A percentile compares a stretch with the other conserved stretches of the same genome.
These are phyloP conservation scores for Synergus gifuensis DNA, from an alignment of 2,888 invertebrate species.

Conservation along the genomic window DNA sequence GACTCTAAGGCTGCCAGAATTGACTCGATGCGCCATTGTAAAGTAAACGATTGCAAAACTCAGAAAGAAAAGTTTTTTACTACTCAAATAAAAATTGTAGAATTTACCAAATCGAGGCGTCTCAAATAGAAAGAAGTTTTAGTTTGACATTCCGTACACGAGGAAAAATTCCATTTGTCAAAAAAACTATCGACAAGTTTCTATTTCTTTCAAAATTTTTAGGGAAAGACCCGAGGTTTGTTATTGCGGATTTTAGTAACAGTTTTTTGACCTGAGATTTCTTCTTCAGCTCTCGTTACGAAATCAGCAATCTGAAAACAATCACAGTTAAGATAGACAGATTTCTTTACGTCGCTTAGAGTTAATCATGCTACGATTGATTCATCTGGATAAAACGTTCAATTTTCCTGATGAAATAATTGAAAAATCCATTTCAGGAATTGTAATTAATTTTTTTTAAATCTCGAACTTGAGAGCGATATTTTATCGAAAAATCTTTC, in stretches of 20 bases:
- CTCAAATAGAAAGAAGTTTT: too few relatives aligned
- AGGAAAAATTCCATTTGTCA: too few relatives aligned
- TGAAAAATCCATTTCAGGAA: neutral
- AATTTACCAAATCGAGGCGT: too few relatives aligned
- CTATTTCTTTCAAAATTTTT: neutral
- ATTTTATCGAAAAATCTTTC: neutral
- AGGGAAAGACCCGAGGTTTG: too few relatives aligned
- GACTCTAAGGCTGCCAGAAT: conserved; percentile 29
- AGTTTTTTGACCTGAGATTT: neutral
- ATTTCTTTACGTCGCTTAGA: neutral
- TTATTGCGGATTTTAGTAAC: too few relatives aligned
- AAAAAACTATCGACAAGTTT: neutral
- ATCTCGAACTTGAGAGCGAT: too few relatives aligned
- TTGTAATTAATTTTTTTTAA: neutral
- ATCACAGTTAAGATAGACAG: neutral
- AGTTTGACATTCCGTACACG: too few relatives aligned
- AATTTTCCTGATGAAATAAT: neutral
- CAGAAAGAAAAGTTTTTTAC: neutral
- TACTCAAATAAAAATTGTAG: neutral
- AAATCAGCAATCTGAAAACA: neutral
- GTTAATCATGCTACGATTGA: neutral
- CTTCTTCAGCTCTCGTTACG: neutral
- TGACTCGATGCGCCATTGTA: conserved; percentile 8
- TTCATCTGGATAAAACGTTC: neutral
- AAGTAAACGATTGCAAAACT: conserved; percentile 15